These are phyloP conservation scores for Hylyphantes graminicola DNA, from an alignment of 1,140 invertebrate genomes.

Conservation along the genomic window DNA sequence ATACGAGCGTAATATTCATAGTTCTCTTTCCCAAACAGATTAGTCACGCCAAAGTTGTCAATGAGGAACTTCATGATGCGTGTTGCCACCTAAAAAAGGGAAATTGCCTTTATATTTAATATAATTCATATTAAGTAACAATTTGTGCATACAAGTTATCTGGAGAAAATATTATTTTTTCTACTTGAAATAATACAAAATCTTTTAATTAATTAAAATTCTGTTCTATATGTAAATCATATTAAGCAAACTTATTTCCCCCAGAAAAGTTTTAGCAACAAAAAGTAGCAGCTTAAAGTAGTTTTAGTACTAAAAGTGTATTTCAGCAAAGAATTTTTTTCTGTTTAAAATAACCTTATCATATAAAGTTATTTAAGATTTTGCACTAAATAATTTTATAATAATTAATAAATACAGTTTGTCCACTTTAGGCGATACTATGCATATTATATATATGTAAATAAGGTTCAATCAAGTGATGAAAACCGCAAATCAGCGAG, in stretches of 20 bases:
- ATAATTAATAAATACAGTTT: no score
- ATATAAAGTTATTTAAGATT: no score
- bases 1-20: conserved; percentile 97
- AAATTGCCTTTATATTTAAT: background rate
- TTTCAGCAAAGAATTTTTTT: no score
- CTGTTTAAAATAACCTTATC: no score
- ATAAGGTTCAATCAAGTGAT: no score
- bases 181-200: background rate
- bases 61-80: conserved; percentile 95
- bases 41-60: conserved; percentile 94
- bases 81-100: conserved; percentile 81
- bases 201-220: background rate
- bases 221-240: background rate
- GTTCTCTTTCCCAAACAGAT: conserved; percentile 94
- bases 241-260: background rate
- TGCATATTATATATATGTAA: no score
- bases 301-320: no score
- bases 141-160: background rate
- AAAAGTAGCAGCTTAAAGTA: no score
- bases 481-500: no score
- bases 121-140: background rate
- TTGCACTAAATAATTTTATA: no score
- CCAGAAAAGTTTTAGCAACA: no score
- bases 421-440: no score
- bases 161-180: background rate